These are phyloP conservation scores for Reinhardtius hippoglossoides DNA, from an alignment of 2,113 vertebrate genomes.

Conservation along the genomic window DNA sequence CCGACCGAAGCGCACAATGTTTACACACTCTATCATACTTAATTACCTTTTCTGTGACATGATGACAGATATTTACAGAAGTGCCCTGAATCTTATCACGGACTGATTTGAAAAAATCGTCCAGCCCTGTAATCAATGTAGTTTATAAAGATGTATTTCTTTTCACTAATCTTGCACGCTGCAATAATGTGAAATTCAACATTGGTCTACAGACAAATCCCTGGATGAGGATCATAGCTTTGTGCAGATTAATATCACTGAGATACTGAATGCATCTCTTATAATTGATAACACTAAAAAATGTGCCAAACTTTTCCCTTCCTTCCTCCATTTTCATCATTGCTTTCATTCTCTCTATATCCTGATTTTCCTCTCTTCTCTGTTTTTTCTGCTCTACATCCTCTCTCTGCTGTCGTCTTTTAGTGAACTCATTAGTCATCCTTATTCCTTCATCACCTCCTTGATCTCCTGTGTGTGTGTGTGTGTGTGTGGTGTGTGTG, in stretches of 20 bases:
- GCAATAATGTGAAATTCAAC: neutral
- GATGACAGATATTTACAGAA: neutral
- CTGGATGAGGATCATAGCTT: neutral
- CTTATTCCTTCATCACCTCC: slow-evolving; percentile 44
- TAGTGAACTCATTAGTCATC: slow-evolving; percentile 35
- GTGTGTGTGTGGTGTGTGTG: slow-evolving; percentile 35
- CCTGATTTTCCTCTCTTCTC: no score
- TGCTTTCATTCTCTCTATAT: no score
- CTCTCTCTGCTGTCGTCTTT: neutral
- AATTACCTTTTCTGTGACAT: neutral
- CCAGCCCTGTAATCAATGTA: neutral
- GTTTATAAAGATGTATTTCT: neutral
- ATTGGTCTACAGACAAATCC: neutral
- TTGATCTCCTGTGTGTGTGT: slow-evolving; percentile 1
- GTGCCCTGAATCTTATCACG: neutral
- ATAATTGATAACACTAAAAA: no score
- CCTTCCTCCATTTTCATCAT: neutral
- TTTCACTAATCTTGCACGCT: neutral
- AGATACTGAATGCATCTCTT: neutral
- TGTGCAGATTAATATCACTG: neutral
- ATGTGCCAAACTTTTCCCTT: neutral
- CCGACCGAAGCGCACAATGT: slow-evolving; percentile 1
- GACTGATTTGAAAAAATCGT: neutral
- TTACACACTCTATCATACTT: slow-evolving; percentile 15
- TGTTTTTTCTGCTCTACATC: slow-evolving; percentile 12